These are phyloP conservation scores for Oreochromis spilurus DNA, from an alignment of 2,113 vertebrate species.

Conservation along the genomic window DNA sequence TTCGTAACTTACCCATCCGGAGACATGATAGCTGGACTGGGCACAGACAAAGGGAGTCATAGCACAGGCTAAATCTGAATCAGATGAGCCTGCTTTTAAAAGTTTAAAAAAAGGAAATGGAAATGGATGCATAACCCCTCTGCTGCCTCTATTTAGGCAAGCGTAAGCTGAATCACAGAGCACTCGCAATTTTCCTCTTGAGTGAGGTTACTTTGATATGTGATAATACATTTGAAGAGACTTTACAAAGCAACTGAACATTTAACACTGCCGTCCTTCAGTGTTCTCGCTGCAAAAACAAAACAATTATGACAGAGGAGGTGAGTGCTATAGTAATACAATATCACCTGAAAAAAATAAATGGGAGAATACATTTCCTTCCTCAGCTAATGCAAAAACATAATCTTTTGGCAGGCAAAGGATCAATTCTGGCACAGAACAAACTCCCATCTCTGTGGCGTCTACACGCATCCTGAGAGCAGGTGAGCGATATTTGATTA, in stretches of 20 bases:
- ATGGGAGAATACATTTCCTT: background rate
- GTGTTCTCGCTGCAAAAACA: background rate
- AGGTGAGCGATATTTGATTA: constrained; percentile 57
- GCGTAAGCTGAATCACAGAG: background rate
- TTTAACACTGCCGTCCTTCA: background rate
- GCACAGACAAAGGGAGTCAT: background rate
- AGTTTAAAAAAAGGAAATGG: background rate
- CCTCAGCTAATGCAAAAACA: background rate
- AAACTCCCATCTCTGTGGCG: constrained; percentile 7
- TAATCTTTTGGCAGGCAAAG: constrained; percentile 22
- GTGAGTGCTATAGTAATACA: background rate
- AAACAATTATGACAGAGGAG: background rate
- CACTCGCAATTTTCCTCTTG: background rate
- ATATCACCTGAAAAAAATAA: background rate
- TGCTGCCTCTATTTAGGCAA: background rate
- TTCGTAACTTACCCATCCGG: background rate
- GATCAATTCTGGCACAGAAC: constrained; percentile 8
- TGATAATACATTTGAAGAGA: background rate
- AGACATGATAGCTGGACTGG: background rate
- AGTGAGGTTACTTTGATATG: background rate
- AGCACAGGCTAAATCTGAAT: background rate
- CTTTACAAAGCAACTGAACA: background rate
- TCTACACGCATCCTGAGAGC: constrained; percentile 4
- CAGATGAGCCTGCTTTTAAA: background rate
- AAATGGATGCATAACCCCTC: background rate